Evolutionary conservation across 1,140 invertebrate genomes (phyloP), one percentile per base, ranked within the genome.

Genomic region (Bradynema listronoti): DNA sequence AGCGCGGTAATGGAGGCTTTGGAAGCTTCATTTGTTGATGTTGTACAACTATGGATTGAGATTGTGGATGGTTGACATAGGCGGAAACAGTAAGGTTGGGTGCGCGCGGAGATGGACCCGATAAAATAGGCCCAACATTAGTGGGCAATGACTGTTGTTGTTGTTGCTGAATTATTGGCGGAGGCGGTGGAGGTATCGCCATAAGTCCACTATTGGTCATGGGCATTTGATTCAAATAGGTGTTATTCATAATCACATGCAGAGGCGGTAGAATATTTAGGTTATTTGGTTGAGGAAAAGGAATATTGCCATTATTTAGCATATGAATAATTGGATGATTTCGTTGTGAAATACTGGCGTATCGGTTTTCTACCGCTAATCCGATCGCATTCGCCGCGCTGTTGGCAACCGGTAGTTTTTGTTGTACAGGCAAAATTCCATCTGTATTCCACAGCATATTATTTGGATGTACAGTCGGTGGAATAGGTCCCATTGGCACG

Each of bases 11-110:
- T 43, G 32, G 24, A 19, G 9, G 41, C 57, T 41, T n/a, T 56
- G 43, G n/a, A 36, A 25, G 57, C 24, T 24, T 11, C n/a, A 46
- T 14, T 61, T 19, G 24, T 43, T 34, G n/a, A 7, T 36, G 52
- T 29, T 27, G 52, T n/a, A 11, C 24, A 14, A 27, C 7, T 27
- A 29, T 43, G 25, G 16, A 4, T 30, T 47, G 29, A 24, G 25
- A 11, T 49, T 16, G 32, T n/a, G 9, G 25, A 5, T 16, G 27
- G 6, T 7, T 19, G 32, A 61, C 14, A n/a, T 0, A 25, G 25
- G 36, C 14, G 33, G 9, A 34, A 45, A 24, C 29, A 42, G 51
- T 4, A 24, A 19, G 9, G 65, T 16, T 0, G 36, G 27, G 14
- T 27, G n/a, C 2, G 22, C 25, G 3, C 43, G 36, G 24, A 51